These are phyloP conservation scores for Drosophila cognata DNA, from an alignment of 2,888 invertebrate species.

Conservation along the genomic window DNA sequence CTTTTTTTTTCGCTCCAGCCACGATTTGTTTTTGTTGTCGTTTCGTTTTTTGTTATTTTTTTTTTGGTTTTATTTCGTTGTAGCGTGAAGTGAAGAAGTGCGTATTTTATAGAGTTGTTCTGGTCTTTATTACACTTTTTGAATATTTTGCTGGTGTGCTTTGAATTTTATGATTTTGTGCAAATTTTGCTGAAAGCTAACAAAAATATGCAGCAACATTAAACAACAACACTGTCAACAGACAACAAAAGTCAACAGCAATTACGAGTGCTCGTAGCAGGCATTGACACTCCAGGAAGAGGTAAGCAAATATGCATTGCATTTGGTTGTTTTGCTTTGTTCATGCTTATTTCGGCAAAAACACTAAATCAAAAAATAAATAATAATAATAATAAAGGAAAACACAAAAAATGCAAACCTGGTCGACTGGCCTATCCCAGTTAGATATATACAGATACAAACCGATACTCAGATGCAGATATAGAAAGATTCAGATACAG, in stretches of 20 bases:
- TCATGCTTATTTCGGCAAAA: constrained; percentile 9
- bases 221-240: constrained; percentile 36
- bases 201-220: constrained; percentile 47
- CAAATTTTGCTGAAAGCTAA: constrained; percentile 49
- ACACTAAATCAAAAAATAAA: constrained; percentile 14
- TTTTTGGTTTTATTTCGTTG: constrained; percentile 23
- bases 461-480: constrained; percentile 2
- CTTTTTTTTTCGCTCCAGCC: constrained; percentile 38
- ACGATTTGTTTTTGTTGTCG: constrained; percentile 51
- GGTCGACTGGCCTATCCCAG: constrained; percentile 52
- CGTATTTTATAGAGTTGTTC: constrained; percentile 45
- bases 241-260: constrained; percentile 63
- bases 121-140: constrained; percentile 4
- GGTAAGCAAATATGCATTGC: constrained; percentile 65
- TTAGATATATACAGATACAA: constrained; percentile 18
- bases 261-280: constrained; percentile 51
- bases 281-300: constrained; percentile 58
- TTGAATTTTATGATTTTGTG: constrained; percentile 36
- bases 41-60: constrained; percentile 15
- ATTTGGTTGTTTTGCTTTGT: constrained; percentile 43
- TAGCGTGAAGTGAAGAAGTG: constrained; percentile 50
- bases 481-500: not conserved
- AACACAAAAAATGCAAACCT: constrained; percentile 15
- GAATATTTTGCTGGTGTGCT: constrained; percentile 5
- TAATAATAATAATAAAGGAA: constrained; percentile 4